A percentile compares a stretch with the other conserved stretches of the same genome.
Conservation (phyloP, 2,888 invertebrate genomes). For the Aspidiotus destructor region DNA sequence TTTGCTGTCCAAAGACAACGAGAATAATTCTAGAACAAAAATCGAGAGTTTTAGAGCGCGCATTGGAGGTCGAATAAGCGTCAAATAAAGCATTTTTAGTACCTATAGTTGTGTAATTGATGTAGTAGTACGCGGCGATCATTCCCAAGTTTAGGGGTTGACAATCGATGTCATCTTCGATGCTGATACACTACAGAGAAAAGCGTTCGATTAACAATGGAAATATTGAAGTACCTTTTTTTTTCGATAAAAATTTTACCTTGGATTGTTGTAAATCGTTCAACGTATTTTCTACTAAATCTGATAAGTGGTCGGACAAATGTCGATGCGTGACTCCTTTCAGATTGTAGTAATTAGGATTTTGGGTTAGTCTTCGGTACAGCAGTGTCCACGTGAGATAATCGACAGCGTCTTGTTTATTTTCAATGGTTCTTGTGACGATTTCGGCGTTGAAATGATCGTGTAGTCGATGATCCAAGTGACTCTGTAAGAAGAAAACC, state of each 20-base stretch:
- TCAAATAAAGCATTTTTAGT: constrained; percentile 37
- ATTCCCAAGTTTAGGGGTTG: constrained; percentile 95
- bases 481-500: constrained; percentile 54
- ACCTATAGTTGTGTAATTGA: constrained; percentile 98
- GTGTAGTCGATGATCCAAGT: constrained; percentile 92
- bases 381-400: constrained; percentile 99
- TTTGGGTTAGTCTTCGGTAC: constrained; percentile 92
- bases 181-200: constrained; percentile 64
- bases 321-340: constrained; percentile 96
- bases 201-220: neutral
- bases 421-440: constrained; percentile 98
- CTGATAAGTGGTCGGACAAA: constrained; percentile 94
- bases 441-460: constrained; percentile 99
- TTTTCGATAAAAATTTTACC: constrained; percentile 38
- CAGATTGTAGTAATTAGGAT: constrained; percentile 98
- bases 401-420: constrained; percentile 99
- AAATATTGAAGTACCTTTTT: too few species aligned
- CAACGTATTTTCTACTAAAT: constrained; percentile 91
- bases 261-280: constrained; percentile 91
- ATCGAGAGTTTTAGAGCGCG: too few species aligned
- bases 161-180: constrained; percentile 97
- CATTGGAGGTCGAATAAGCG: too few species aligned
- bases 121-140: constrained; percentile 99
- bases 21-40: constrained; percentile 76
- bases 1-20: constrained; percentile 88